These are phyloP conservation scores for Serripes groenlandicus DNA, from an alignment of 2,888 invertebrate genomes.

Conservation along the genomic window DNA sequence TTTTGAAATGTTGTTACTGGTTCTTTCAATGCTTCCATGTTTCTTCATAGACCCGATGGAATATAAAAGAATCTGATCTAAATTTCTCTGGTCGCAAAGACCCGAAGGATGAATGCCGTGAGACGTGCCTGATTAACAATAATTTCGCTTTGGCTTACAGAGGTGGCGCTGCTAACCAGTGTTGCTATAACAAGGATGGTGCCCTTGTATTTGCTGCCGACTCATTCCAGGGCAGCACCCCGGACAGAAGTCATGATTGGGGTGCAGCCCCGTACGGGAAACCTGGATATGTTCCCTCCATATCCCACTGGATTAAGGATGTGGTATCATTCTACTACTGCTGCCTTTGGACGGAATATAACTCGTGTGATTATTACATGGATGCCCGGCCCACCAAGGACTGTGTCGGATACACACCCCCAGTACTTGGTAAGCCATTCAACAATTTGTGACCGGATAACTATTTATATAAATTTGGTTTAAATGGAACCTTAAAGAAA, in stretches of 20 bases:
- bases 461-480: no score
- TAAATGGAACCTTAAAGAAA: no score
- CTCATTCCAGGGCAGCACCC: constrained; percentile 95
- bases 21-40: no score
- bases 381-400: constrained; percentile 96
- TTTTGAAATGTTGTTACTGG: no score
- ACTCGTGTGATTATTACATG: constrained; percentile 97
- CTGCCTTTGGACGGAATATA: constrained; percentile 95
- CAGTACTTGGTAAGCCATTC: constrained; percentile 91
- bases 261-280: constrained; percentile 91
- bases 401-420: constrained; percentile 97
- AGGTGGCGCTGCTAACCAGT: constrained; percentile 93
- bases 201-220: constrained; percentile 97
- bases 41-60: no score
- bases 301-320: constrained; percentile 98
- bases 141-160: no score
- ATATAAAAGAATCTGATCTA: no score
- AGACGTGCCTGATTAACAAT: no score
- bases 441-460: no score
- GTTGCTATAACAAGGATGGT: constrained; percentile 97
- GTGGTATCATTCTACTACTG: constrained; percentile 97
- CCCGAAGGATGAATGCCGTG: no score
- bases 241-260: constrained; percentile 84
- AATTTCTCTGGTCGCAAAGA: no score
- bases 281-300: constrained; percentile 90